Percentiles rank a stretch among this genome's conserved stretches.
phyloP scores from a whole-genome alignment of 2,888 invertebrate genomes.

The Oscheius sp. region DNA sequence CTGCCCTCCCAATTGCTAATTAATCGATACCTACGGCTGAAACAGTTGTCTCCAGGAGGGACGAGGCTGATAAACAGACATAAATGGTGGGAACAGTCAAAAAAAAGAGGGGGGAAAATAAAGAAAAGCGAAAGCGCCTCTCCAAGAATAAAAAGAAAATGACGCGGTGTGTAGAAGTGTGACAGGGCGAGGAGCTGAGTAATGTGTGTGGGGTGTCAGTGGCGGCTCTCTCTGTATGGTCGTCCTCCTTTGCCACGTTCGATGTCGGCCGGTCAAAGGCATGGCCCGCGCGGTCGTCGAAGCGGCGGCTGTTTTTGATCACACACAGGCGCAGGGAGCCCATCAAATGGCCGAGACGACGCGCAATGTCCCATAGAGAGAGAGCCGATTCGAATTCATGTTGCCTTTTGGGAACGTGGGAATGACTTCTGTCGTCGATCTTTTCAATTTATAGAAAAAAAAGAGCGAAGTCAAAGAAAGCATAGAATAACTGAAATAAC shows the following conservation, averaged over 20 bases:
- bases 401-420: constrained; percentile 11
- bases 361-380: constrained; percentile 20
- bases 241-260: neutral
- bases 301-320: constrained; percentile 31
- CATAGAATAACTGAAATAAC: too few species aligned
- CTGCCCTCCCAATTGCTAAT: constrained; percentile 16
- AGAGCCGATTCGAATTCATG: constrained; percentile 17
- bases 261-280: constrained; percentile 23
- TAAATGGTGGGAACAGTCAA: neutral
- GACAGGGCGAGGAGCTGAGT: neutral
- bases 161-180: neutral
- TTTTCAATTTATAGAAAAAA: too few species aligned
- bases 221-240: constrained; percentile 14
- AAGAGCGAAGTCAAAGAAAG: too few species aligned
- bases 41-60: constrained; percentile 21
- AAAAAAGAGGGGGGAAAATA: neutral
- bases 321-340: constrained; percentile 29
- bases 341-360: constrained; percentile 34
- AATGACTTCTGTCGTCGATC: too few species aligned
- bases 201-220: neutral
- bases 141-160: neutral
- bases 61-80: constrained; percentile 11
- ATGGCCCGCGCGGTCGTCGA: neutral
- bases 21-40: constrained; percentile 23
- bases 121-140: neutral